A percentile compares a stretch with the other conserved stretches of the same genome.
These are phyloP conservation scores for Rhyacophila brunnea DNA, from an alignment of 1,140 invertebrate species.

Conservation along the genomic window DNA sequence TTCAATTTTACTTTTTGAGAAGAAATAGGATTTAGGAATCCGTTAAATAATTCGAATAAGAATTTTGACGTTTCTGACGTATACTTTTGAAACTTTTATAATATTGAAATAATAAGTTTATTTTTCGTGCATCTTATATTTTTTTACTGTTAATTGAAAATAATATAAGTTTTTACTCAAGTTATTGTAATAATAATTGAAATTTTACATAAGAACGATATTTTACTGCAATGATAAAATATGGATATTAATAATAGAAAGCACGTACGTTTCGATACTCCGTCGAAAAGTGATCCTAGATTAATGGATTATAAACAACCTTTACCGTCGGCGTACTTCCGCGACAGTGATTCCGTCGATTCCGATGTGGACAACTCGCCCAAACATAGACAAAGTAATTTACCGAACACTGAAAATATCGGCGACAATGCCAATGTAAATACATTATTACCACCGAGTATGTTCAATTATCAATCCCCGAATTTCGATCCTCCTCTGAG, in stretches of 20 bases:
- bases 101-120: no score
- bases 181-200: no score
- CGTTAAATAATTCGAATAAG: no score
- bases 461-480: background rate
- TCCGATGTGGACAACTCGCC: background rate
- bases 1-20: no score
- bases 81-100: no score
- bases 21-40: no score
- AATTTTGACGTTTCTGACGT: no score
- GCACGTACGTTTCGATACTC: conserved; percentile 16
- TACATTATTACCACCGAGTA: conserved; percentile 7
- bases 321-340: conserved; percentile 2
- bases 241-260: background rate
- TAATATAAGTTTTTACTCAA: no score
- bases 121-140: no score
- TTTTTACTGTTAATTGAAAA: no score
- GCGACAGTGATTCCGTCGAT: background rate
- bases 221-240: no score
- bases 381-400: background rate
- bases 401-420: background rate
- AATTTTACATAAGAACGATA: no score
- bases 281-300: background rate
- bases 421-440: background rate
- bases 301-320: conserved; percentile 6
- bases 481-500: background rate